These are phyloP conservation scores for Drosophila bocqueti DNA, from an alignment of 1,140 invertebrate genomes.

Conservation along the genomic window DNA sequence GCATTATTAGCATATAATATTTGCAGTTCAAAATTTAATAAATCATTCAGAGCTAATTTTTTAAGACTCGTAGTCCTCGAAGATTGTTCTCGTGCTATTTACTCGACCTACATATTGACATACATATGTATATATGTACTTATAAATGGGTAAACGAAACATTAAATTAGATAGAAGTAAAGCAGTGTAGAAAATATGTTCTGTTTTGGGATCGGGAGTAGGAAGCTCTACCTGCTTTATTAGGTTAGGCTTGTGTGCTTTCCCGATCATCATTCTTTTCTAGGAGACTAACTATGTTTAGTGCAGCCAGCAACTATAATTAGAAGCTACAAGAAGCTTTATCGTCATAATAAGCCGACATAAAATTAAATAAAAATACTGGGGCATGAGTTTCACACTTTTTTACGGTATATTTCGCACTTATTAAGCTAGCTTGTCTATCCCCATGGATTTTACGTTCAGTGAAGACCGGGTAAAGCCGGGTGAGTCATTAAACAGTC, in stretches of 20 bases:
- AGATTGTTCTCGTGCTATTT: background rate
- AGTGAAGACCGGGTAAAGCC: background rate
- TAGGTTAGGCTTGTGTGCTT: background rate
- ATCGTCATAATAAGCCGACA: background rate
- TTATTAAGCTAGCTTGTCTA: background rate
- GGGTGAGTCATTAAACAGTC: conserved; percentile 11
- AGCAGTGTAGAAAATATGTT: background rate
- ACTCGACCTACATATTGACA: conserved; percentile 10
- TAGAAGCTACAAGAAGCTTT: too few species aligned
- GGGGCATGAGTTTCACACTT: background rate
- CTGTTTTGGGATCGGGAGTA: too few species aligned
- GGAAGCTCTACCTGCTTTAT: too few species aligned
- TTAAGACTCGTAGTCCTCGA: background rate
- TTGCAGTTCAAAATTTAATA: background rate
- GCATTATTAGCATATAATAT: background rate
- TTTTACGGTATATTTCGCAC: background rate
- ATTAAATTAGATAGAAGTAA: background rate
- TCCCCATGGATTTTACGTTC: background rate
- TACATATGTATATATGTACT: too few species aligned
- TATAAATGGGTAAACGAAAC: background rate
- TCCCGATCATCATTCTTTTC: too few species aligned
- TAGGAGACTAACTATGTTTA: background rate
- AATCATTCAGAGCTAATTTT: background rate
- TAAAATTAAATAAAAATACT: background rate
- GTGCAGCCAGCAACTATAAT: background rate